Evolutionary conservation across 2,888 invertebrate species (phyloP), one percentile per base, ranked within the genome.

Genomic region (Agrochola circellaris): DNA sequence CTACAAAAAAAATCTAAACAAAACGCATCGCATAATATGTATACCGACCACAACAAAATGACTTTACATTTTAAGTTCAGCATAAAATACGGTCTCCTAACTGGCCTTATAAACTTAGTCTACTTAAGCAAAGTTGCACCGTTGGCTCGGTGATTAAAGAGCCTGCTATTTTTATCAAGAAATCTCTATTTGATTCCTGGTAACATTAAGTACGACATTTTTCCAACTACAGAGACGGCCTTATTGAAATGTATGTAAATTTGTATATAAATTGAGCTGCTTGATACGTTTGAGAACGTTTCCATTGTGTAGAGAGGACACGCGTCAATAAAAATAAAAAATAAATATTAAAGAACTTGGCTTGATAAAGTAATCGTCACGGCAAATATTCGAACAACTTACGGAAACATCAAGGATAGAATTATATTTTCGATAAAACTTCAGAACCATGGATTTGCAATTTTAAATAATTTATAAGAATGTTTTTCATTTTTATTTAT

Each of bases 221-320:
- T 95, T 95, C 93, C 92, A 71, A 87, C 87, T 89, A 87, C 75
- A 86, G 85, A 89, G 84, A 88, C 88, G 88, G 85, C 85, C 83
- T 91, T 94, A 95, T 95, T 95, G 91, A 95, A 95, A 95, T 95
- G 91, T 95, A 95, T 95, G 95, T 91, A 93, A 95, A 95, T 95
- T 92, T 86, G 86, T 87, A 89, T 90, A 91, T 93, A 92, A 91
- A 90, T 89, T 88, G 89, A 90, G 90, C 91, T 89, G 89, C 91
- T 90, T 90, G 90, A 89, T 91, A 89, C 81, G 83, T 82, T 84
- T 75, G 60, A 8, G 87, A 62, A 34, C 67, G 93, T 93, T 83
- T 93, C 92, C 95, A 93, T 87, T 93, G 88, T 70, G 7, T 11
- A 56, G 73, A 54, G 38, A 84, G 11, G 38, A 80, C 23, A 64